These are phyloP conservation scores for Coelinius sp. DNA, from an alignment of 2,888 invertebrate species.

Conservation along the genomic window DNA sequence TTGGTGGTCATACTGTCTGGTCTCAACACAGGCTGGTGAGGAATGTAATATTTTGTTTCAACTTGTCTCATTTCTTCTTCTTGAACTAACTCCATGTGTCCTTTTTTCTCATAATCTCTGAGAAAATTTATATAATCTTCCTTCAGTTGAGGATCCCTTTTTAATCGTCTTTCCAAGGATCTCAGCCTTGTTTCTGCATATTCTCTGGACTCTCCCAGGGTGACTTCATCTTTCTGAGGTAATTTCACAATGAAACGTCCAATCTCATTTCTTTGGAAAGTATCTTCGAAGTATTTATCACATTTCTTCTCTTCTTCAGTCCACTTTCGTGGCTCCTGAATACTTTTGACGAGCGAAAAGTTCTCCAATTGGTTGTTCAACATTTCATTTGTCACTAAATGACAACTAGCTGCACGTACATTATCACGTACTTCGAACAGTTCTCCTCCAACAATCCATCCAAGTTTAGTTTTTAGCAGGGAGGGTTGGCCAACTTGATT, in stretches of 20 bases:
- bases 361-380: constrained; percentile 38
- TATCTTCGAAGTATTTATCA: constrained; percentile 30
- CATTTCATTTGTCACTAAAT: constrained; percentile 21
- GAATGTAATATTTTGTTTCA: constrained; percentile 42
- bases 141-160: background rate
- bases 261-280: background rate
- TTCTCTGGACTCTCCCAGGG: constrained; percentile 19
- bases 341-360: constrained; percentile 52
- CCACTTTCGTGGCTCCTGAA: constrained; percentile 6
- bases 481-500: constrained; percentile 1
- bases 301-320: constrained; percentile 47
- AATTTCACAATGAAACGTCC: constrained; percentile 37
- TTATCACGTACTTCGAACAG: too few species aligned
- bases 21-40: constrained; percentile 14
- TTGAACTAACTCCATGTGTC: constrained; percentile 44
- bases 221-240: constrained; percentile 27
- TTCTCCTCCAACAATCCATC: constrained; percentile 42
- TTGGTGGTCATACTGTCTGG: constrained; percentile 27
- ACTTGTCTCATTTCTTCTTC: constrained; percentile 40
- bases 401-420: too few species aligned
- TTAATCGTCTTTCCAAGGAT: constrained; percentile 19
- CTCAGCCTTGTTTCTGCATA: constrained; percentile 22
- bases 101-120: constrained; percentile 43
- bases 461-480: constrained; percentile 45
- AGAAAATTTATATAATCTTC: constrained; percentile 43